phyloP scores from a whole-genome alignment of 2,113 vertebrate genomes.

The Toxotes jaculatrix region DNA sequence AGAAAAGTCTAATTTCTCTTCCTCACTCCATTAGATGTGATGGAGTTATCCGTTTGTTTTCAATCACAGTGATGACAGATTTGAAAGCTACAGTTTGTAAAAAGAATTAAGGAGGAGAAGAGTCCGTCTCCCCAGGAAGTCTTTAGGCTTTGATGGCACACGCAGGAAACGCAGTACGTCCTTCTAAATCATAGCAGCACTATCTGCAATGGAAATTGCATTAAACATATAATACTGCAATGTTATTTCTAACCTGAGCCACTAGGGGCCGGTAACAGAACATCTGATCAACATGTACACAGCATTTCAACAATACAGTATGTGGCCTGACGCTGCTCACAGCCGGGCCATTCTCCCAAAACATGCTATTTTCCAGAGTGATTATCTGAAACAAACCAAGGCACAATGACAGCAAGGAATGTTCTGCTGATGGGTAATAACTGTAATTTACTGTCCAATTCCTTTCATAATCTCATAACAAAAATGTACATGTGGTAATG shows the following conservation, averaged over 20 bases:
- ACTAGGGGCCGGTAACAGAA: constrained; percentile 79
- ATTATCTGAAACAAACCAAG: constrained; percentile 47
- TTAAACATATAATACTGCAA: not conserved
- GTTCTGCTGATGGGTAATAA: constrained; percentile 43
- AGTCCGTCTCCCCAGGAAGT: not conserved
- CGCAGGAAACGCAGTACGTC: not conserved
- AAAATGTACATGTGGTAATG: not conserved
- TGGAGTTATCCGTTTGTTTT: constrained; percentile 50
- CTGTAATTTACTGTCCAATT: constrained; percentile 44
- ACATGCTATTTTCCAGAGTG: constrained; percentile 41
- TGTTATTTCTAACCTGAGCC: constrained; percentile 44
- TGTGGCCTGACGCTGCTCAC: constrained; percentile 28
- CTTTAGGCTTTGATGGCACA: constrained; percentile 5
- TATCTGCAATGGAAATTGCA: constrained; percentile 19
- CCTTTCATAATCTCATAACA: constrained; percentile 46
- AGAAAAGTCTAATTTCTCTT: constrained; percentile 11
- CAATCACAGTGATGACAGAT: constrained; percentile 37
- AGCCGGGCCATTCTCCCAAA: constrained; percentile 50
- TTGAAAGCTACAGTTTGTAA: constrained; percentile 2
- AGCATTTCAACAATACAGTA: constrained; percentile 10
- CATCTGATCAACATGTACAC: constrained; percentile 45
- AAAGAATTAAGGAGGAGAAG: not conserved
- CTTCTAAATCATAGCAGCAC: constrained; percentile 16
- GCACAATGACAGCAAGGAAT: constrained; percentile 25
- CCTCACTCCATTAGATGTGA: constrained; percentile 41